Conservation (phyloP, 2,888 invertebrate species). For the Tipula unca region DNA sequence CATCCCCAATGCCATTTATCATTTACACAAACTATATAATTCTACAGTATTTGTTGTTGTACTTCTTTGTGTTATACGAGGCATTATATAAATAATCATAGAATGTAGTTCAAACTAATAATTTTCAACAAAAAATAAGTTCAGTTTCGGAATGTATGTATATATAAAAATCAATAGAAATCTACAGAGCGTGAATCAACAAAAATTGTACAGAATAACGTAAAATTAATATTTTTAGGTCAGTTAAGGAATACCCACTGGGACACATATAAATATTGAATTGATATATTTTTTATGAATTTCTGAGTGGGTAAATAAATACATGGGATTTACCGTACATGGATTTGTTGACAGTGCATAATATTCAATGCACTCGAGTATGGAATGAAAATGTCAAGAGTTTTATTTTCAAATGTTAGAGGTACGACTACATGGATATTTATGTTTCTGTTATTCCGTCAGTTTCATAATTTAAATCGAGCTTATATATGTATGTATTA, state of each 20-base stretch:
- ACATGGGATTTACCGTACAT: neutral
- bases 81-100: neutral
- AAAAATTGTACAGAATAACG: neutral
- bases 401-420: no score
- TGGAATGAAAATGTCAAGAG: no score
- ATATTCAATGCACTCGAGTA: no score
- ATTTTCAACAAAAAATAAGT: neutral
- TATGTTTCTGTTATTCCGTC: no score
- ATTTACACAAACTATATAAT: no score
- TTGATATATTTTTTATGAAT: neutral
- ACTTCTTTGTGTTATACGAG: neutral
- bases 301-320: neutral
- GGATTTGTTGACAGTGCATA: neutral
- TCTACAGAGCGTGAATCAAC: slow-evolving; percentile 9
- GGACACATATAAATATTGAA: neutral
- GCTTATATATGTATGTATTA: no score
- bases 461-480: no score
- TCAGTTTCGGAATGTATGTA: neutral
- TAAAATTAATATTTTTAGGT: neutral
- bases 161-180: slow-evolving; percentile 18
- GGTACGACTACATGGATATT: no score
- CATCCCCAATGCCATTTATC: slow-evolving; percentile 1
- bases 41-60: no score
- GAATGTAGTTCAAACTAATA: neutral
- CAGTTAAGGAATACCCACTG: neutral